phyloP scores from a whole-genome alignment of 2,797 vertebrate genomes.

The Morus bassanus region DNA sequence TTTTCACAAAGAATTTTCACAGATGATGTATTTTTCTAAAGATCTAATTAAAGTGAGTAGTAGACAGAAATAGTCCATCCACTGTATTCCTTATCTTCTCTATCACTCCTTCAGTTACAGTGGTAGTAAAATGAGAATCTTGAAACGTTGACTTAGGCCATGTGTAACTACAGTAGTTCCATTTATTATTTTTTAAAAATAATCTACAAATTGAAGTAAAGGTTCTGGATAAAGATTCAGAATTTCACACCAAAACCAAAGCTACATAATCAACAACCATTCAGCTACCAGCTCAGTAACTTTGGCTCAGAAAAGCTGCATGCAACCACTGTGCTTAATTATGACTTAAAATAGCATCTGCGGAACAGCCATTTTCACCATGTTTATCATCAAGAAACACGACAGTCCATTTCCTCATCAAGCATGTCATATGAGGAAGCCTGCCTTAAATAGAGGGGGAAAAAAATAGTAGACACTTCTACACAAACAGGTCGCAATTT shows the following conservation, averaged over 20 bases:
- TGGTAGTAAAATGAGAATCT: not conserved
- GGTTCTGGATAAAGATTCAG: not conserved
- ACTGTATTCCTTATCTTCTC: not conserved
- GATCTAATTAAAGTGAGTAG: not conserved
- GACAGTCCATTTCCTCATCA: constrained; percentile 58
- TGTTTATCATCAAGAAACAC: constrained; percentile 36
- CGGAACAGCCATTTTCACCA: constrained; percentile 31
- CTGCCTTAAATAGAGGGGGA: not conserved
- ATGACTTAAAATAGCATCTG: constrained; percentile 43
- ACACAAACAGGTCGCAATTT: constrained; percentile 22
- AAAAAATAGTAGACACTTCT: constrained; percentile 2
- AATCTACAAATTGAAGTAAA: not conserved
- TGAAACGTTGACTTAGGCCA: not conserved
- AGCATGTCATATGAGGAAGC: constrained; percentile 35
- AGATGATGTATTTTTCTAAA: not conserved
- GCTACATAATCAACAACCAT: not conserved
- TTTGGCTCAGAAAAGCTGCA: not conserved
- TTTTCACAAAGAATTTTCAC: not conserved
- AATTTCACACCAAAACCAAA: not conserved
- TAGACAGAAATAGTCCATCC: not conserved
- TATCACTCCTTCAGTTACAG: not conserved
- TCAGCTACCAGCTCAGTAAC: not conserved
- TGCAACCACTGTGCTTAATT: constrained; percentile 17
- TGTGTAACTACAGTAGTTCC: not conserved
- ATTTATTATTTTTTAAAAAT: not conserved